Evolutionary conservation across 2,797 vertebrate genomes (phyloP).

Genomic region (Manis crassicaudata): DNA sequence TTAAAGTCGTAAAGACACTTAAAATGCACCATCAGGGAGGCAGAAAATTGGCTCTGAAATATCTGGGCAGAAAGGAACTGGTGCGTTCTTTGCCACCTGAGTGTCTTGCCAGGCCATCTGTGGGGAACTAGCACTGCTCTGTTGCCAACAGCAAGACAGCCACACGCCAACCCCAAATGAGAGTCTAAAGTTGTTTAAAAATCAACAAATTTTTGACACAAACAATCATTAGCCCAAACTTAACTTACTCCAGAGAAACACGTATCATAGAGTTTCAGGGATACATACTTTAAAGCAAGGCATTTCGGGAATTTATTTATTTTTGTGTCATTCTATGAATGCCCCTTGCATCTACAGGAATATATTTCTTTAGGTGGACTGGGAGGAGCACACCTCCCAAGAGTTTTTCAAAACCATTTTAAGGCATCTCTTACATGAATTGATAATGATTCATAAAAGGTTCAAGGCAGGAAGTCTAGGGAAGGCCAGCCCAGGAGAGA

Average conservation of each 20-base stretch:
- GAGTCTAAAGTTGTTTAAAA: constrained; percentile 17
- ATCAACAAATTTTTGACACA: constrained; percentile 30
- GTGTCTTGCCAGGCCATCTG: not conserved
- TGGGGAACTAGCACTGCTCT: not conserved
- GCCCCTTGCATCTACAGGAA: not conserved
- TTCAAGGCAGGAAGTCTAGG: not conserved
- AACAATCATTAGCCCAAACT: not conserved
- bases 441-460: constrained; percentile 33
- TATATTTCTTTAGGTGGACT: not conserved
- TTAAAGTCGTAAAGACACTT: not conserved
- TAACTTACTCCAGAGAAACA: constrained; percentile 36
- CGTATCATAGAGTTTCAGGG: constrained; percentile 26
- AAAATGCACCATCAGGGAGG: not conserved
- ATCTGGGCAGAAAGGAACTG: not conserved
- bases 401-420: constrained; percentile 9
- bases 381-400: not conserved
- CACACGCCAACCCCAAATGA: not conserved
- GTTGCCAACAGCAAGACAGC: not conserved
- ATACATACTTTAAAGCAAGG: not conserved
- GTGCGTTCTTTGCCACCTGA: not conserved
- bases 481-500: not conserved
- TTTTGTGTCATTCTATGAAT: not conserved
- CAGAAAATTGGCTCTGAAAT: not conserved
- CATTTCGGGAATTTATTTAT: not conserved
- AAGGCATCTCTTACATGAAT: not conserved